phyloP scores from a whole-genome alignment of 2,888 invertebrate species.

The Timema podura region DNA sequence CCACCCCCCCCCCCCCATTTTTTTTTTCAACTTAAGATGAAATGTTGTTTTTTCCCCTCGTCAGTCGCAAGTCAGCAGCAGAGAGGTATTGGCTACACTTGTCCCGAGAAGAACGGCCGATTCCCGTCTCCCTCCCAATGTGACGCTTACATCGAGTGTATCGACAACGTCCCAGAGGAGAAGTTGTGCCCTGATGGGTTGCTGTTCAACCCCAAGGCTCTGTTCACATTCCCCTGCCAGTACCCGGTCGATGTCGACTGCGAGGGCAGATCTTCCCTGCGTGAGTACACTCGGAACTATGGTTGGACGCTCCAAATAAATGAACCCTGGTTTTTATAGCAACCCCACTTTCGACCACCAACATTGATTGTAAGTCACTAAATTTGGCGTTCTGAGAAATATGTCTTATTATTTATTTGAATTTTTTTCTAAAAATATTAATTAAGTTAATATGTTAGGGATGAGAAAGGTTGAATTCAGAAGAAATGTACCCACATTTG shows the following conservation, averaged over 20 bases:
- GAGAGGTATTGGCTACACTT: constrained; percentile 38
- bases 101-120: constrained; percentile 66
- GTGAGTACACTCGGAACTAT: constrained; percentile 48
- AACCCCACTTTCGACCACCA: too few species aligned
- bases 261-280: constrained; percentile 61
- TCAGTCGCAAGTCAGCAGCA: constrained; percentile 13
- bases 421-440: too few species aligned
- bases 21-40: not conserved
- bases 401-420: too few species aligned
- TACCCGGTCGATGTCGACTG: constrained; percentile 82
- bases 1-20: too few species aligned
- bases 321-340: too few species aligned
- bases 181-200: constrained; percentile 79
- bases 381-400: too few species aligned
- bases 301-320: too few species aligned
- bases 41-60: not conserved
- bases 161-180: constrained; percentile 69
- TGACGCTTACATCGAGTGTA: constrained; percentile 69
- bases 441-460: too few species aligned
- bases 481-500: too few species aligned
- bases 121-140: constrained; percentile 65
- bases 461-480: too few species aligned
- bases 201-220: constrained; percentile 67
- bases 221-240: constrained; percentile 71
- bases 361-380: too few species aligned